These are phyloP conservation scores for Osmerus mordax DNA, from an alignment of 2,113 vertebrate genomes.

Conservation along the genomic window DNA sequence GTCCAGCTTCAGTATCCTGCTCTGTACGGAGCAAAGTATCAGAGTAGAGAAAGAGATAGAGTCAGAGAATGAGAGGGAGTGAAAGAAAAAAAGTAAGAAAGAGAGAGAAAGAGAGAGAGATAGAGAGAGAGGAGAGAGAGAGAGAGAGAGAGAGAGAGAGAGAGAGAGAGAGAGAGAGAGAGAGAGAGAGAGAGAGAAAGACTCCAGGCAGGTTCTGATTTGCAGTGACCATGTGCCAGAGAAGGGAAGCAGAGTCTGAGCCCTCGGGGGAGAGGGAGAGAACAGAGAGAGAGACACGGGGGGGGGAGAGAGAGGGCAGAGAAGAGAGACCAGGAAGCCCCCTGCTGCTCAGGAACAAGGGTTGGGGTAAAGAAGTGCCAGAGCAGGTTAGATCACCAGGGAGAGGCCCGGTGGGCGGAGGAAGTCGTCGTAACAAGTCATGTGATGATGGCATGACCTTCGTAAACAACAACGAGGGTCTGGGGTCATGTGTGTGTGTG, in stretches of 20 bases:
- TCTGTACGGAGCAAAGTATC: conserved; percentile 6
- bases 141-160: not conserved
- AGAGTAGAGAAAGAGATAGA: conserved; percentile 2
- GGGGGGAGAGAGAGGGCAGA: not conserved
- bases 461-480: not conserved
- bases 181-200: not conserved
- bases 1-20: conserved; percentile 12
- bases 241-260: not conserved
- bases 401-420: conserved; percentile 52
- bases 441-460: conserved; percentile 41
- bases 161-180: not conserved
- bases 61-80: not conserved
- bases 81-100: not conserved
- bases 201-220: not conserved
- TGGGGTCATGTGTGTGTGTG: not conserved
- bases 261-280: no score
- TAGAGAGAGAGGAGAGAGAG: not conserved
- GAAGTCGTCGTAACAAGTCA: conserved; percentile 51
- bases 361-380: conserved; percentile 51
- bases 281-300: not conserved
- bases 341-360: conserved; percentile 51
- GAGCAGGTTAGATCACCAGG: conserved; percentile 53
- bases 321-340: conserved; percentile 16
- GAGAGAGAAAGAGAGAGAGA: not conserved
- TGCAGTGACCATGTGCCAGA: not conserved